These are phyloP conservation scores for Pelosia muscerda DNA, from an alignment of 2,888 invertebrate species.

Conservation along the genomic window DNA sequence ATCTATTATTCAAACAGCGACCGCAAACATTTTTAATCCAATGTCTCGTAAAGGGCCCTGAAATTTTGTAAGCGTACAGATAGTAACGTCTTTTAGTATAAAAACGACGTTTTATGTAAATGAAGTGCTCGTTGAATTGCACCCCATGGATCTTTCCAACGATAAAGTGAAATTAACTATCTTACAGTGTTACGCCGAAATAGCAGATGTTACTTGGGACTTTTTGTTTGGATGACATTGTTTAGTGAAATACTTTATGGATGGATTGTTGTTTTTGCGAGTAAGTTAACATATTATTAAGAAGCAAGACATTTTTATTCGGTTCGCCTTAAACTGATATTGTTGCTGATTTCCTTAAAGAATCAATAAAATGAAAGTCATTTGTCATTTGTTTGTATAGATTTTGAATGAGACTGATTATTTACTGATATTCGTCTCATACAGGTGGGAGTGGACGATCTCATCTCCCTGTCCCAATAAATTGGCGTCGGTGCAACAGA, in stretches of 20 bases:
- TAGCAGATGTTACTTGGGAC: conserved; percentile 35
- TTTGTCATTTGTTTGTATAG: no score
- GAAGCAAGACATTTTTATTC: not conserved
- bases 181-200: conserved; percentile 34
- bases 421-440: no score
- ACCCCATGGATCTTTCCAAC: conserved; percentile 45
- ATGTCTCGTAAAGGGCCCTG: conserved; percentile 27
- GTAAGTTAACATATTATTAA: not conserved
- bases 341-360: no score
- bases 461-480: no score
- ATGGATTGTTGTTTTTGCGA: conserved; percentile 2
- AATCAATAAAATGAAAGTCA: no score
- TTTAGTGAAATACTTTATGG: conserved; percentile 7
- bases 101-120: conserved; percentile 52
- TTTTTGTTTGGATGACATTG: conserved; percentile 17
- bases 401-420: no score
- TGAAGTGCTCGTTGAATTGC: conserved; percentile 42
- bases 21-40: conserved; percentile 42
- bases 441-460: no score
- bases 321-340: not conserved
- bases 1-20: conserved; percentile 44
- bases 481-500: no score
- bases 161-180: conserved; percentile 55
- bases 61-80: conserved; percentile 39
- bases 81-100: conserved; percentile 47